These are phyloP conservation scores for Lysandra bellargus DNA, from an alignment of 2,888 invertebrate genomes.

Conservation along the genomic window DNA sequence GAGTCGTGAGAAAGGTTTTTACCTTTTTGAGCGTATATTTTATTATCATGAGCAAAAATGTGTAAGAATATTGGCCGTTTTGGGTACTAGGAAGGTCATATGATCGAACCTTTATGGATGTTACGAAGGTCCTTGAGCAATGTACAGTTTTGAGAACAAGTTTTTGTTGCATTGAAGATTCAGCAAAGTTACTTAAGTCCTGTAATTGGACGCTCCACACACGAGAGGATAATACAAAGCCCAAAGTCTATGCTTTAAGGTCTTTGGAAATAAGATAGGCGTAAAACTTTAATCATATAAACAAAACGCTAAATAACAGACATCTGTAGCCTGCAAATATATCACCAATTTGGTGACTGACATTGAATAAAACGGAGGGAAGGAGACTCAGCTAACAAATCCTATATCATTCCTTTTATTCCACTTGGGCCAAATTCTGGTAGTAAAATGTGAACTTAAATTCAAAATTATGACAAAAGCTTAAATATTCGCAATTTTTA, in stretches of 20 bases:
- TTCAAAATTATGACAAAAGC: too few relatives aligned
- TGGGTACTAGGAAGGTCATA: neutral
- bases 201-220: too few relatives aligned
- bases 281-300: too few relatives aligned
- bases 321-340: neutral
- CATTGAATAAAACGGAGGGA: neutral
- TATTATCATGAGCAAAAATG: neutral
- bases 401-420: neutral
- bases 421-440: neutral
- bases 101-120: neutral
- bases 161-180: too few relatives aligned
- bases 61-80: neutral
- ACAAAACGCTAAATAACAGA: too few relatives aligned
- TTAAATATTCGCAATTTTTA: too few relatives aligned
- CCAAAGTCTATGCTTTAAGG: too few relatives aligned
- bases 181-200: too few relatives aligned
- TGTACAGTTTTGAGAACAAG: too few relatives aligned
- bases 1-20: constrained; percentile 4
- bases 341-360: neutral
- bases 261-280: too few relatives aligned
- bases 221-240: too few relatives aligned
- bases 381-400: neutral
- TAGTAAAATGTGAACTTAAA: too few relatives aligned
- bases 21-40: neutral
- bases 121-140: neutral